phyloP scores from a whole-genome alignment of 2,888 invertebrate genomes.

The Agapetus fuscipes region DNA sequence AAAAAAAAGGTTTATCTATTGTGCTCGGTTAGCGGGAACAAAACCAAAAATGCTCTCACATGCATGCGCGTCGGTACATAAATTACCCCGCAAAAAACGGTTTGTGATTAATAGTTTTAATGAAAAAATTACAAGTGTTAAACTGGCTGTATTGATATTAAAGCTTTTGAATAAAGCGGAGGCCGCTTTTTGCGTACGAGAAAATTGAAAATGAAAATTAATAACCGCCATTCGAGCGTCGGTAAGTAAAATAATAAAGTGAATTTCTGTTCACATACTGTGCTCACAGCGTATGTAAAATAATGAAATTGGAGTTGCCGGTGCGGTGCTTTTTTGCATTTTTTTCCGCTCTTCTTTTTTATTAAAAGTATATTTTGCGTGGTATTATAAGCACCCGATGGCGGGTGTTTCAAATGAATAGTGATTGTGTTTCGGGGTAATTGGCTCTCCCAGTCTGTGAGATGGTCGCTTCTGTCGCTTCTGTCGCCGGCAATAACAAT shows the following conservation, averaged over 20 bases:
- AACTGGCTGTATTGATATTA: neutral
- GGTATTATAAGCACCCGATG: neutral
- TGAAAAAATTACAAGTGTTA: too few species aligned
- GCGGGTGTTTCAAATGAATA: conserved; percentile 13
- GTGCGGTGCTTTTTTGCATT: neutral
- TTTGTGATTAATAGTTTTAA: too few species aligned
- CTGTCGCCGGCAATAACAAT: conserved; percentile 7
- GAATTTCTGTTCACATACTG: neutral
- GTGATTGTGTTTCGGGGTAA: conserved; percentile 13
- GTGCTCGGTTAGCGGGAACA: too few species aligned
- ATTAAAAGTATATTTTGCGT: conserved; percentile 3
- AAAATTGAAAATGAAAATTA: neutral
- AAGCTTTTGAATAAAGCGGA: too few species aligned
- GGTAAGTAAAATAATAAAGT: neutral
- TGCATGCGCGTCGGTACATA: too few species aligned
- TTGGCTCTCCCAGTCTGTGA: conserved; percentile 2
- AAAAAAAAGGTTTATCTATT: too few species aligned
- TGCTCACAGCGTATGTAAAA: neutral
- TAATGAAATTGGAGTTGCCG: conserved; percentile 2
- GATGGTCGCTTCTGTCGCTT: conserved; percentile 2
- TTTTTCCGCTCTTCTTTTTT: conserved; percentile 4
- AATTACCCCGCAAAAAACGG: too few species aligned
- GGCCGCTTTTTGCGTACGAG: too few species aligned
- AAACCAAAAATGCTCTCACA: too few species aligned
- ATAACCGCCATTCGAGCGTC: neutral